Evolutionary conservation across 2,797 vertebrate genomes (phyloP).

Genomic region (Anomalospiza imberbis): DNA sequence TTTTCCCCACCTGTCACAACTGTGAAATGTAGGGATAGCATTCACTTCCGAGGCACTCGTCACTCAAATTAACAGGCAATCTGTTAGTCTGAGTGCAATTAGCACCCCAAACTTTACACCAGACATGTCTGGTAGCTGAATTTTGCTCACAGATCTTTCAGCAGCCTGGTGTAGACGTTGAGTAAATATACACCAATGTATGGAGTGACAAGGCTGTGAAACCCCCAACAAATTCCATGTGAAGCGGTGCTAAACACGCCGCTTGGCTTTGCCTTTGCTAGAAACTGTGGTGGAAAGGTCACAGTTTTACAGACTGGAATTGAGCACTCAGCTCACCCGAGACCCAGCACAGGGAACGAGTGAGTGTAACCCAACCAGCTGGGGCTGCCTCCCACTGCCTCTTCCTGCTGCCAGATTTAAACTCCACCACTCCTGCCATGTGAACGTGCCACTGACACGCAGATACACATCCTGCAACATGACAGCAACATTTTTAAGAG

Average conservation of each 20-base stretch:
- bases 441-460: not conserved
- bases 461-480: not conserved
- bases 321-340: not conserved
- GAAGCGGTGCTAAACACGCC: not conserved
- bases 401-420: not conserved
- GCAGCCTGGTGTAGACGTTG: not conserved
- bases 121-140: not conserved
- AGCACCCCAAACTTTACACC: conserved; percentile 16
- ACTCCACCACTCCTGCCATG: rapidly evolving
- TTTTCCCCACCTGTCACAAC: conserved; percentile 38
- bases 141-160: not conserved
- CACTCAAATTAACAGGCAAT: conserved; percentile 32
- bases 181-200: not conserved
- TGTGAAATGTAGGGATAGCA: conserved; percentile 10
- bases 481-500: not conserved
- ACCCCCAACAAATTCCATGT: not conserved
- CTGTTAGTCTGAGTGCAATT: conserved; percentile 42
- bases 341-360: rapidly evolving
- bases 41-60: conserved; percentile 15
- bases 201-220: not conserved
- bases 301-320: not conserved
- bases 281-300: not conserved
- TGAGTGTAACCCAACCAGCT: not conserved
- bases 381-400: not conserved
- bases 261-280: not conserved